Evolutionary conservation across 64 coral and sea anemone genomes (phyloP), one percentile per base, ranked within the genome.

Genomic region (Stylophora pistillata): DNA sequence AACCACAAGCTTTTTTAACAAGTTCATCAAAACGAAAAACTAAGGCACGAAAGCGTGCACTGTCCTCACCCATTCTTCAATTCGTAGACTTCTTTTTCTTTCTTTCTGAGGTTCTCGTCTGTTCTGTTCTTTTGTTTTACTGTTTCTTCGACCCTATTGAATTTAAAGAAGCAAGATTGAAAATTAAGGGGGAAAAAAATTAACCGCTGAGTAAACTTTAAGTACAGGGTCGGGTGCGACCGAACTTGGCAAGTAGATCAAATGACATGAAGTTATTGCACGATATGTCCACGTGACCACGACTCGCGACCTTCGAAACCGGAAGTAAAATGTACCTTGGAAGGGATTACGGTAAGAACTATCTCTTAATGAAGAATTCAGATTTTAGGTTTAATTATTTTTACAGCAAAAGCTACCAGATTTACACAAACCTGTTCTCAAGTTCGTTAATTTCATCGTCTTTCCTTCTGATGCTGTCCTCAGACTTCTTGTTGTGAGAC

Each of bases 41-140:
- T 62, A 23, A 85, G 7, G 72, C 29, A 52, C 64, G 65, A 65
- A 37, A 47, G 21, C 6, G 1, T 27, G 26, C 16, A 21, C 26
- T 15, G 37, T 55, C 21, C 71, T 33, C 85, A 98, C 95, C 92
- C 89, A 70, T 98, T 98, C 71, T 94, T 94, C 31, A 94, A 70
- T 60, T 98, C 95, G 37, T 94, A 88, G 41, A 89, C 28, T 90
- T 98, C 92, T 71, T 98, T 98, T 71, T 98, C 95, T 68, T 85
- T 94, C 47, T 80, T 94, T 41, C 71, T 86, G 5, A 98, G 88
- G 59, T 85, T 98, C 10, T 98, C 95, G 25, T 91, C 95, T 60
- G 76, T 58, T 30, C 78, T 95, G 72, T 85, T 79, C 23, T 92
- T 94, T 20, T 91, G 82, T 29, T 70, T 88, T 14, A 85, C 47